Evolutionary conservation across 1,140 invertebrate species (phyloP).

Genomic region (Ceratina japonica): DNA sequence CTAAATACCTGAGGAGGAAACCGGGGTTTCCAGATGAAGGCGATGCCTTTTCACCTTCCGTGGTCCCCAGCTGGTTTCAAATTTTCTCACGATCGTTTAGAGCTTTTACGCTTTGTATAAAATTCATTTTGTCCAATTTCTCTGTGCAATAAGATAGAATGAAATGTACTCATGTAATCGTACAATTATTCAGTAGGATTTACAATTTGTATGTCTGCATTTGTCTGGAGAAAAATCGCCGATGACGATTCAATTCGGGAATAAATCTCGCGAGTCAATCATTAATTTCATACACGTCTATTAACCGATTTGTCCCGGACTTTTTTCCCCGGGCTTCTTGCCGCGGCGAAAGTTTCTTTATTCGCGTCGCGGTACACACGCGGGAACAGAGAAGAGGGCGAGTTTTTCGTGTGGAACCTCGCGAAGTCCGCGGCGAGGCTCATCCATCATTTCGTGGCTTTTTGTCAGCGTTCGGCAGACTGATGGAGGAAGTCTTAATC

Average conservation of each 20-base stretch:
- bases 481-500: slow-evolving; percentile 61
- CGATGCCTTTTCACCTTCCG: slow-evolving; percentile 30
- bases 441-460: slow-evolving; percentile 60
- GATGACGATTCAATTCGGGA: slow-evolving; percentile 9
- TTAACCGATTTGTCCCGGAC: slow-evolving; percentile 24
- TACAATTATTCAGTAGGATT: no score
- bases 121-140: no score
- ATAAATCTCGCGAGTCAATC: background rate
- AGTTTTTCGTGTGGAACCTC: slow-evolving; percentile 50
- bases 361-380: slow-evolving; percentile 1
- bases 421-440: slow-evolving; percentile 23
- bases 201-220: no score
- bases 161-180: no score
- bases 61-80: background rate
- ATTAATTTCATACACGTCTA: slow-evolving; percentile 41
- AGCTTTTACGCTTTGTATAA: no score
- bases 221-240: no score
- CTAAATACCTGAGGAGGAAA: slow-evolving; percentile 36
- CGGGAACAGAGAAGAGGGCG: slow-evolving; percentile 13
- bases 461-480: slow-evolving; percentile 58
- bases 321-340: slow-evolving; percentile 14
- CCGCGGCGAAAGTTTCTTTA: background rate
- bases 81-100: no score
- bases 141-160: no score
- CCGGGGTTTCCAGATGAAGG: slow-evolving; percentile 35